Evolutionary conservation across 2,113 vertebrate species (phyloP).

Genomic region (Neolamprologus sp.): DNA sequence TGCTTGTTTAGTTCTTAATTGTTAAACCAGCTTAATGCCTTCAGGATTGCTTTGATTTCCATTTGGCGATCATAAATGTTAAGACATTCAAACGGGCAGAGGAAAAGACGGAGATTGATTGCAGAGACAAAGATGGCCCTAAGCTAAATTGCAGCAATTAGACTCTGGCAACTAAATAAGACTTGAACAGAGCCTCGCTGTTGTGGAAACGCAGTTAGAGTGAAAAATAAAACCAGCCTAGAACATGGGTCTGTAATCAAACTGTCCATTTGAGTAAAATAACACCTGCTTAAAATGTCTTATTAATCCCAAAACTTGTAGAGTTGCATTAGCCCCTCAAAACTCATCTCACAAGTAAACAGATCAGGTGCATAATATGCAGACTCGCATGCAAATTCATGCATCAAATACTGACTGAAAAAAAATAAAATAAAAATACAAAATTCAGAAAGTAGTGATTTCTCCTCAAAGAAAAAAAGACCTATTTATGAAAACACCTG

Average conservation of each 20-base stretch:
- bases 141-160: slow-evolving; percentile 2
- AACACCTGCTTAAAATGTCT: background rate
- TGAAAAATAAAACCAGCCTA: background rate
- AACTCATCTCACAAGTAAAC: background rate
- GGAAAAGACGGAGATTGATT: background rate
- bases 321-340: background rate
- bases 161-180: background rate
- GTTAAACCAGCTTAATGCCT: background rate
- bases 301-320: background rate
- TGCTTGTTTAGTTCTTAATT: background rate
- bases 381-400: background rate
- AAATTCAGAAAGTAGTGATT: background rate
- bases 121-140: background rate
- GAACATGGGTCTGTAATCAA: background rate
- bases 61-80: slow-evolving; percentile 8
- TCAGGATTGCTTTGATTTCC: background rate
- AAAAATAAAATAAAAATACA: background rate
- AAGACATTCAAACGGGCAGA: background rate
- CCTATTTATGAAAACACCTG: background rate
- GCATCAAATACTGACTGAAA: background rate
- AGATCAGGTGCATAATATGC: background rate
- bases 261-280: background rate
- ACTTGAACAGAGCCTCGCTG: background rate
- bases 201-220: background rate
- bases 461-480: background rate